These are phyloP conservation scores for Brachypodius melanocephalos DNA, from an alignment of 2,113 vertebrate species.

Conservation along the genomic window DNA sequence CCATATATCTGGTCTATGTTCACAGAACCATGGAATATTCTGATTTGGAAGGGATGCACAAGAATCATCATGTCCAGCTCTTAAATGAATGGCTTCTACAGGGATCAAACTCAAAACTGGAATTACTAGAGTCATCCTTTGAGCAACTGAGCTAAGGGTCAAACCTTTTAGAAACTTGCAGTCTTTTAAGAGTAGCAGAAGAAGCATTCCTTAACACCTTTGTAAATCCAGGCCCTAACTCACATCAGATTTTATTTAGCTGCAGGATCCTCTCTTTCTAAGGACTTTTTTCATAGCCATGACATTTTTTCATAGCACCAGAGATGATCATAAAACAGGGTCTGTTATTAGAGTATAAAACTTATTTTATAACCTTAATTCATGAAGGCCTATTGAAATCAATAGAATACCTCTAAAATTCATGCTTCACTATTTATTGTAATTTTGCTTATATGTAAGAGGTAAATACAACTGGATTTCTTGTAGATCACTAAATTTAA, in stretches of 20 bases:
- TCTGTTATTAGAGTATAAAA: neutral
- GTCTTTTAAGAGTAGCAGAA: neutral
- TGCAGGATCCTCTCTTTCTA: neutral
- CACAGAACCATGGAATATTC: neutral
- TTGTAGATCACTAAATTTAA: neutral
- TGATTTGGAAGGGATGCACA: neutral
- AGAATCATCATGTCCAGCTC: neutral
- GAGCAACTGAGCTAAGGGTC: neutral
- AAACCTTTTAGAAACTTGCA: neutral
- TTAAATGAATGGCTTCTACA: neutral
- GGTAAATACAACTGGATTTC: neutral
- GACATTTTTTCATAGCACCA: neutral
- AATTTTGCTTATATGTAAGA: neutral
- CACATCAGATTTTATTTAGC: neutral
- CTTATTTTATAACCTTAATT: neutral
- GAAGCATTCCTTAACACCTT: neutral
- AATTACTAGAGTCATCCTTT: neutral
- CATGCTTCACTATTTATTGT: neutral
- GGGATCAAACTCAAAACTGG: neutral
- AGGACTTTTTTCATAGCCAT: neutral
- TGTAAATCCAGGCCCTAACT: neutral
- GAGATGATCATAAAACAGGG: neutral
- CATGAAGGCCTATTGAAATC: neutral
- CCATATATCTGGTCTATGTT: neutral
- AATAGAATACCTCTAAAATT: neutral